Conservation (phyloP, 2,888 invertebrate species). For the Tiphia femorata region DNA sequence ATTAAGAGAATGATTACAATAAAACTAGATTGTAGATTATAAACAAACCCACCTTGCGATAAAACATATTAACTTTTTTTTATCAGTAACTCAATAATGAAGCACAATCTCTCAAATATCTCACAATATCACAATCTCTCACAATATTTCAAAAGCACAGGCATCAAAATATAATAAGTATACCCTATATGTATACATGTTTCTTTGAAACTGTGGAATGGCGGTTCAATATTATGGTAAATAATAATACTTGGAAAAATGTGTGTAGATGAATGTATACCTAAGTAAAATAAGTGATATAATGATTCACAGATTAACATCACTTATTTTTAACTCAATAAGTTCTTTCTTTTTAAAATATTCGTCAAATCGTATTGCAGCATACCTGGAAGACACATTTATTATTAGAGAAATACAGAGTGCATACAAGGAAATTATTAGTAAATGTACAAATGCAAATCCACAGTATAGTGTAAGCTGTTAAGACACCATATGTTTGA, state of each 20-base stretch:
- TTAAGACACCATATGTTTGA: too few species aligned
- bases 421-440: background rate
- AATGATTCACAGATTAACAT: conserved; percentile 3
- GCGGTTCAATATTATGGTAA: background rate
- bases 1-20: too few species aligned
- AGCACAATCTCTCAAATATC: too few species aligned
- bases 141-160: background rate
- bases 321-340: conserved; percentile 9
- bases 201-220: background rate
- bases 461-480: too few species aligned
- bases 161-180: background rate
- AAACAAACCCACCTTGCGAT: too few species aligned
- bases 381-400: conserved; percentile 74
- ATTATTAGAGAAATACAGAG: too few species aligned
- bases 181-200: background rate
- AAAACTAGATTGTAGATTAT: too few species aligned
- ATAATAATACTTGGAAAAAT: background rate
- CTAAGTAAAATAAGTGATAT: conserved; percentile 4
- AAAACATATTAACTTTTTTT: too few species aligned
- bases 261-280: conserved; percentile 1
- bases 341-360: conserved; percentile 72
- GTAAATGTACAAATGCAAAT: too few species aligned
- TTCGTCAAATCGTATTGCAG: conserved; percentile 79
- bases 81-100: too few species aligned
- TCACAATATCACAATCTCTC: too few species aligned